Base-by-base conservation (phyloP, 2,113 vertebrate genomes). In the Choloepus hoffmanni region DNA sequence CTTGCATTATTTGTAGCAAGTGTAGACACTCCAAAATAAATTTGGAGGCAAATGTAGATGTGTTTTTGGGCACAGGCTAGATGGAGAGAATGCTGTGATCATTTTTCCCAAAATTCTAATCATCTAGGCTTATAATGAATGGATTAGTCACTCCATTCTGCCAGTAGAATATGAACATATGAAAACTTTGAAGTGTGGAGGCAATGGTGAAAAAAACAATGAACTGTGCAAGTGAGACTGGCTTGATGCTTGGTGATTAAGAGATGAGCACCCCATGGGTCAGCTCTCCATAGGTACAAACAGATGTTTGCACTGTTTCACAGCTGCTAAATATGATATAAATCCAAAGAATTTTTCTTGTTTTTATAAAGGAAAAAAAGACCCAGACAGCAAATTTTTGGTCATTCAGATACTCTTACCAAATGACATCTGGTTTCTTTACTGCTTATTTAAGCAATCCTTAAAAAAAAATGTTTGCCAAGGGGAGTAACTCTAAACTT, bases 321-420 rank as follows among this genome's bases (percentile, higher is more conserved):
- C 98, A 99, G 98, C 98, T 98, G 98, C 98, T 98, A 99, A 99
- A 99, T 98, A 98, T 98, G 98, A 99, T 99, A 99, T 99, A 99
- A 99, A 99, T 99, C 98, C 98, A 98, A 99, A 98, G 98, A 98
- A 99, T 99, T 99, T 98, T 98, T 98, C 98, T 97, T 99, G 98
- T 98, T 99, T 98, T 99, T 98, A 98, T 98, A 98, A 98, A 98
- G 98, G 90, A 96, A 97, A 98, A 98, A 98, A 98, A 93, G 96
- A 98, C 98, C 98, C 98, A 99, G 98, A 98, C 98, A 99, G 98
- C 98, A 98, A 98, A 98, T 98, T 99, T 98, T 98, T 98, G 98
- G 98, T 98, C 98, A 98, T 98, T 99, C 98, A 98, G 98, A 99
- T 98, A 98, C 98, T 99, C 98, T 98, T 99, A 98, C 98, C 98